Evolutionary conservation across 1,140 invertebrate species (phyloP), one percentile per base, ranked within the genome.

Genomic region (Drosophila gunungcola): DNA sequence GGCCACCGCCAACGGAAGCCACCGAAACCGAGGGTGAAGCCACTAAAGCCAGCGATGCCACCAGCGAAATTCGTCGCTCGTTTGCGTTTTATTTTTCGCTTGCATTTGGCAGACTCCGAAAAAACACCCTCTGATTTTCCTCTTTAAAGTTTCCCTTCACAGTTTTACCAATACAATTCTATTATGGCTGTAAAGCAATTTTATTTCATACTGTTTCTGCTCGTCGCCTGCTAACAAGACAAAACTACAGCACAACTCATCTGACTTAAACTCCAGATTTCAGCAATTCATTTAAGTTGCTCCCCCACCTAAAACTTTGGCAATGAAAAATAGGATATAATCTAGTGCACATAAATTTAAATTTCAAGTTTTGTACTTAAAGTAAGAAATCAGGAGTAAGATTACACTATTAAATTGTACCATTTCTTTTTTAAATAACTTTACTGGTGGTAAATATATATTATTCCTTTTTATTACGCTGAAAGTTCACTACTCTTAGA

Each of bases 171-270:
- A 78, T 79, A 83, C 88, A 88, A 86, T 86, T 83, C 79, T 76
- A 86, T 86, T 88, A 86, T 83, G 79, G 65, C 76, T 65, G 65
- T 83, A 76, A 82, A 76, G 84, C 84, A 79, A 88, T 83, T 83
- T 80, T 76, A 77, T 77, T 69, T 70, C 64, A 54, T 51, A 58
- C 69, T 54, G 48, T 75, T 60, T 68, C 39, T 57, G 53, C 49
- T 41, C 16, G 43, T 39, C 45, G 16, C 34, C 25, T 25, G 53
- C 13, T 16, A 29, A 10, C 9, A 39, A 43, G 36, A 41, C 16
- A 41, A 48, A 34, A 56, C 41, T 36, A 62, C 39, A 48, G 43
- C 12, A 41, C 13, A 53, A 61, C 61, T 29, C 4, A 21, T 51
- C n/a, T 38, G n/a, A 16, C 29, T 27, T n/a, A 7, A 36, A 60